Percentiles rank a stretch among this genome's conserved stretches.
Evolutionary conservation across 2,797 vertebrate genomes (phyloP).

Genomic region (Atherinosoma microstoma): DNA sequence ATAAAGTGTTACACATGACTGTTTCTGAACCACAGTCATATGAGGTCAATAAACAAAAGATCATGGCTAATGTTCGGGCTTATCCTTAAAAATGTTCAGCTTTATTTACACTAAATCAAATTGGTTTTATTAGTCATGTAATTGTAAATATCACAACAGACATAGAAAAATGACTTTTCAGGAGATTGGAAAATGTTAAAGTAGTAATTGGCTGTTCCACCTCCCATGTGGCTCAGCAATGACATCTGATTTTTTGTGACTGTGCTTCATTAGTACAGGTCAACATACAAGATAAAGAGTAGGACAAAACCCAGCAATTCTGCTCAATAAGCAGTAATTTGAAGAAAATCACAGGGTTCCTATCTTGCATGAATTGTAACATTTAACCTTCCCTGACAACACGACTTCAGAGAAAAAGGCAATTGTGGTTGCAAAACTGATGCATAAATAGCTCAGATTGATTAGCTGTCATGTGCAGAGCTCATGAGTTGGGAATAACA

Average conservation of each 20-base stretch:
- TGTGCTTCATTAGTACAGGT: not conserved
- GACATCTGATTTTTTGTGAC: not conserved
- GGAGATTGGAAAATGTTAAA: not conserved
- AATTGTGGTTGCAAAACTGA: slow-evolving; percentile 38
- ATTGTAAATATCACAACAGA: slow-evolving; percentile 5
- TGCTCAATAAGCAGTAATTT: slow-evolving; percentile 5
- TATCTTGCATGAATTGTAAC: slow-evolving; percentile 16
- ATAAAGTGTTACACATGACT: not conserved
- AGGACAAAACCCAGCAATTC: slow-evolving; percentile 8
- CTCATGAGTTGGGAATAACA: slow-evolving; percentile 29
- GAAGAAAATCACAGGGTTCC: slow-evolving; percentile 14
- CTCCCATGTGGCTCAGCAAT: not conserved
- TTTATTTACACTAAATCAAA: slow-evolving; percentile 1
- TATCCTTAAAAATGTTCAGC: not conserved
- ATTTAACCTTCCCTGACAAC: slow-evolving; percentile 6
- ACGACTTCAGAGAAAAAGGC: slow-evolving; percentile 33
- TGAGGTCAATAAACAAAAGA: not conserved
- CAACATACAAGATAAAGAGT: not conserved
- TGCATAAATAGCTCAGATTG: slow-evolving; percentile 51
- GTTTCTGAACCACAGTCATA: not conserved
- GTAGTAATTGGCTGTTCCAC: not conserved
- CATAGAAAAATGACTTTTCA: not conserved
- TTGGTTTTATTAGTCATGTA: slow-evolving; percentile 9
- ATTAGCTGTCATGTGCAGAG: slow-evolving; percentile 57
- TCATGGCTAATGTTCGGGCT: slow-evolving; percentile 4